Base-by-base conservation (phyloP, 1,140 invertebrate genomes). In the Diploscapter pachys region DNA sequence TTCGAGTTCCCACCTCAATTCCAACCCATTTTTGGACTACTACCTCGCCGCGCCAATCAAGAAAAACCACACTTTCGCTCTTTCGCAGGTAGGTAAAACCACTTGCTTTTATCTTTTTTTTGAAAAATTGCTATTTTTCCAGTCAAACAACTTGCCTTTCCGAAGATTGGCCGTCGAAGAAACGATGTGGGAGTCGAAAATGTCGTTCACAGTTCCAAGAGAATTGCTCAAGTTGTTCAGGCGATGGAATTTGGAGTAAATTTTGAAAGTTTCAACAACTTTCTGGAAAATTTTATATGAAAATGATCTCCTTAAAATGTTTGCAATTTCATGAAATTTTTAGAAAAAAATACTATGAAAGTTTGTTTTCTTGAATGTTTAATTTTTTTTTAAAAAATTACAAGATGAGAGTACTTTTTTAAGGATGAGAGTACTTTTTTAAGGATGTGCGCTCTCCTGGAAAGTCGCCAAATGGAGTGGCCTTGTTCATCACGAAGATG, bases 121-220 rank as follows among this genome's bases (percentile, higher is more conserved):
- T 56, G 0, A 2, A 11, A 11, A 11, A 59, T 31, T 31, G 57
- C 31, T 11, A 68, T 68, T 9, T 9, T 11, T 72, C 3, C 54
- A 72, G 71, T 11, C 56, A 48, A 66, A 71, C 31, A 65, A 65
- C 8, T 54, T 76, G 8, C 75, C 75, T 0, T 49, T 57, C 3
- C 52, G 75, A n/a, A 11, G 69, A n/a, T 53, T 76, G 2, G 68
- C 55, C 8, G 63, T 72, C n/a, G 69, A 71, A 51, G 75, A 76
- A 61, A 50, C 72, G 4, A 72, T 76, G 68, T 66, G 61, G 50
- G 75, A 76, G 50, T 54, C 68, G 4, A 76, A 76, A 57, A n/a
- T 76, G 5, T 72, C 69, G 11, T 48, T 76, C 4, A 56, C 70
- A 31, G 5, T 74, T 4, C 73, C 73, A 9, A 74, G 54, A 51